Conservation (phyloP, 2,888 invertebrate genomes). For the Hyppa rectilinea region DNA sequence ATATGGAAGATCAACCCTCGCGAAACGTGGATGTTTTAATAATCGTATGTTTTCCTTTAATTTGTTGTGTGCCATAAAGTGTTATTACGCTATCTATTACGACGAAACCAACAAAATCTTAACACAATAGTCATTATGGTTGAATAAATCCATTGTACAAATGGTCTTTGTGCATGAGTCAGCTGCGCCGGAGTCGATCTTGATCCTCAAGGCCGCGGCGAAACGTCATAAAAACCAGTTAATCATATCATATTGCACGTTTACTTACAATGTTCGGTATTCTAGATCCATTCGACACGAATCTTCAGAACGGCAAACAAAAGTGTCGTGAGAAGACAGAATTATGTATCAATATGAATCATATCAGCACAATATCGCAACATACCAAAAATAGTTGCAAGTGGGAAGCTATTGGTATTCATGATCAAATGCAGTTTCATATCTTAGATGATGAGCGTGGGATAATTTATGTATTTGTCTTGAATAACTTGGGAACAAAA, state of each 20-base stretch:
- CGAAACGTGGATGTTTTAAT: background rate
- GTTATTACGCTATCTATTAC: conserved; percentile 7
- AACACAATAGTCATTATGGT: conserved; percentile 80
- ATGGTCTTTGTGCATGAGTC: conserved; percentile 75
- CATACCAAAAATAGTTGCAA: conserved; percentile 12
- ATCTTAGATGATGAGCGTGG: conserved; percentile 20
- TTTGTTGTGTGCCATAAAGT: conserved; percentile 4
- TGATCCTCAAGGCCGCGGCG: conserved; percentile 63
- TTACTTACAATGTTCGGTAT: conserved; percentile 31
- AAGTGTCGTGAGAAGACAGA: conserved; percentile 17
- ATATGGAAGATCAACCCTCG: background rate
- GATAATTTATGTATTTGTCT: conserved; percentile 22
- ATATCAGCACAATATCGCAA: conserved; percentile 32
- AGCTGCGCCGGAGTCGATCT: conserved; percentile 64
- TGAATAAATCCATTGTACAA: conserved; percentile 73
- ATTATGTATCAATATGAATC: conserved; percentile 11
- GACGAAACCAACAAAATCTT: conserved; percentile 62
- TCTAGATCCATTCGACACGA: conserved; percentile 34
- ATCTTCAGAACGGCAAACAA: conserved; percentile 24
- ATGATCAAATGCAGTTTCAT: conserved; percentile 33
- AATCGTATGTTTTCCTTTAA: background rate
- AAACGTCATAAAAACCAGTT: conserved; percentile 55
- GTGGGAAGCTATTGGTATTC: conserved; percentile 47
- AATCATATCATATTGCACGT: conserved; percentile 48
- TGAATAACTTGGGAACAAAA: conserved; percentile 27